Percentiles rank a stretch among this genome's conserved stretches.
Evolutionary conservation across 2,888 invertebrate genomes (phyloP).

Genomic region (Aleiodes testaceus): DNA sequence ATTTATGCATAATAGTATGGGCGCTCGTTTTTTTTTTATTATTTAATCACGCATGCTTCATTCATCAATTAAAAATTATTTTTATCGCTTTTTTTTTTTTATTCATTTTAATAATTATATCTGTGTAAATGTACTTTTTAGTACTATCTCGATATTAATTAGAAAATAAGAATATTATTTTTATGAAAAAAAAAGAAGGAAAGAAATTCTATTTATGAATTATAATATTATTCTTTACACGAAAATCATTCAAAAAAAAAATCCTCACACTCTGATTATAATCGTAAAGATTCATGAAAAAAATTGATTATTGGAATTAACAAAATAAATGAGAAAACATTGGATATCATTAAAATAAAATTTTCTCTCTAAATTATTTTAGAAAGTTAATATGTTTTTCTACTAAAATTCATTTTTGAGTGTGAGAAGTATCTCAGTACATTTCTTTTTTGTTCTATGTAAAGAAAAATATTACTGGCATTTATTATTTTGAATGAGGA

Average conservation of each 20-base stretch:
- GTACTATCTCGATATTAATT: slow-evolving; percentile 44
- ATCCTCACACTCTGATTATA: no score
- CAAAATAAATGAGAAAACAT: no score
- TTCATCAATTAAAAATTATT: slow-evolving; percentile 47
- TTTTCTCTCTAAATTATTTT: no score
- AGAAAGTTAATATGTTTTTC: no score
- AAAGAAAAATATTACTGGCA: neutral
- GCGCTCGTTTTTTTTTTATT: slow-evolving; percentile 46
- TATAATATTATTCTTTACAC: slow-evolving; percentile 41
- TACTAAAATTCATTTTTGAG: no score
- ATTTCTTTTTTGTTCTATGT: neutral
- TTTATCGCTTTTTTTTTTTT: slow-evolving; percentile 16
- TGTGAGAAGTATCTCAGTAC: no score
- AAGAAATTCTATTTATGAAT: slow-evolving; percentile 36
- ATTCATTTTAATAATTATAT: slow-evolving; percentile 52
- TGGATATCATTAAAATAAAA: no score
- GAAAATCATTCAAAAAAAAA: slow-evolving; percentile 46
- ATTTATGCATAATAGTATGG: slow-evolving; percentile 54
- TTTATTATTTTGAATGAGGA: no score
- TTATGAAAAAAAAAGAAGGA: slow-evolving; percentile 38
- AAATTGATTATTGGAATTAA: no score
- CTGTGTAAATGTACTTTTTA: slow-evolving; percentile 44
- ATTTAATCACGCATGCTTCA: slow-evolving; percentile 31
- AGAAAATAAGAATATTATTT: slow-evolving; percentile 44
- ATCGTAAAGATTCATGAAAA: no score